Evolutionary conservation across 2,113 vertebrate genomes (phyloP).

Genomic region (Oenanthe melanoleuca): DNA sequence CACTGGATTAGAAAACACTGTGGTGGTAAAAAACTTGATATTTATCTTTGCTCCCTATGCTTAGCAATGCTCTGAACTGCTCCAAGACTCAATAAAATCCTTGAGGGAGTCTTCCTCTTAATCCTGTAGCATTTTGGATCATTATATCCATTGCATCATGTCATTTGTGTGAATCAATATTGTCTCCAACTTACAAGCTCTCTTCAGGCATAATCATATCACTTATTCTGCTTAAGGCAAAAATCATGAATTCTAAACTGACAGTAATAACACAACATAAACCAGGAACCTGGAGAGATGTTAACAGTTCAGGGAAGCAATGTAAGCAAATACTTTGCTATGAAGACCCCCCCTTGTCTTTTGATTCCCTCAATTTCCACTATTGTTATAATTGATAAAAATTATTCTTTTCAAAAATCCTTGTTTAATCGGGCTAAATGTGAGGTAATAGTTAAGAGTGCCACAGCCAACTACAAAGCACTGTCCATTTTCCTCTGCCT

Average conservation of each 20-base stretch:
- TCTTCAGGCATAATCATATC: conserved; percentile 21
- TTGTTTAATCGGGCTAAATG: background rate
- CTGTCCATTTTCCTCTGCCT: background rate
- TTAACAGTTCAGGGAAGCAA: background rate
- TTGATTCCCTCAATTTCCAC: background rate
- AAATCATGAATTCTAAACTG: conserved; percentile 17
- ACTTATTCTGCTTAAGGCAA: conserved; percentile 23
- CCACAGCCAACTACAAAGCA: background rate
- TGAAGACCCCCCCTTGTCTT: background rate
- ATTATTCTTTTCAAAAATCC: background rate
- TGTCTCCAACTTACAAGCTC: conserved; percentile 27
- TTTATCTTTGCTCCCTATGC: background rate
- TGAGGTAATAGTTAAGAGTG: background rate
- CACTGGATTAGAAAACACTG: background rate
- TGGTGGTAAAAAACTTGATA: background rate
- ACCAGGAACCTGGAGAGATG: background rate
- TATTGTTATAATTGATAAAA: background rate
- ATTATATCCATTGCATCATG: background rate
- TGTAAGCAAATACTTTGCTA: background rate
- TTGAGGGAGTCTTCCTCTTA: background rate
- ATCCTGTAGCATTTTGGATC: background rate
- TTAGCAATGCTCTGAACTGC: background rate
- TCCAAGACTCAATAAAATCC: background rate
- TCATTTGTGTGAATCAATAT: background rate
- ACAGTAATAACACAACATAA: background rate